Conservation (phyloP, 2,888 invertebrate genomes). For the Pollenia labialis region DNA sequence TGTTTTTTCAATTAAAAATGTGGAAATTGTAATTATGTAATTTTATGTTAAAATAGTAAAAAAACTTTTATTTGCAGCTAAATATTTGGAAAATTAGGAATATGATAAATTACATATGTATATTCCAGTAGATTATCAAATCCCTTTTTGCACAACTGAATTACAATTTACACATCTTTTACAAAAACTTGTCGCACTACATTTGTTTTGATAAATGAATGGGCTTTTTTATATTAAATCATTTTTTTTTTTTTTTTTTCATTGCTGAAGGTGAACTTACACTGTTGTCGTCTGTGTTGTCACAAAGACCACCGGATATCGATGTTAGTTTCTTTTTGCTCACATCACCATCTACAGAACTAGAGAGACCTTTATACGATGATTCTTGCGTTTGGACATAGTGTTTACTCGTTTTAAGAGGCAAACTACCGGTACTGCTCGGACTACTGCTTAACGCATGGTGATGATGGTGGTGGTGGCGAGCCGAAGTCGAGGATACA, state of each 20-base stretch:
- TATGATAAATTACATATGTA: too few species aligned
- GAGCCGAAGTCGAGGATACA: slow-evolving; percentile 60
- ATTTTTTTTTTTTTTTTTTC: slow-evolving; percentile 17
- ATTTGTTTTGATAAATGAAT: slow-evolving; percentile 6
- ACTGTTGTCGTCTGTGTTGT: slow-evolving; percentile 68
- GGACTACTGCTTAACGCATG: slow-evolving; percentile 67
- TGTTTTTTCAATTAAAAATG: slow-evolving; percentile 41
- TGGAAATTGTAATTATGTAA: slow-evolving; percentile 30
- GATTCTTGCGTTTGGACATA: slow-evolving; percentile 68
- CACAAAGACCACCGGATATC: slow-evolving; percentile 66
- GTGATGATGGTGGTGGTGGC: slow-evolving; percentile 58
- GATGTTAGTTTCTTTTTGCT: slow-evolving; percentile 71
- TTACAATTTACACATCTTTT: slow-evolving; percentile 44
- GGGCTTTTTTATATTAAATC: not conserved
- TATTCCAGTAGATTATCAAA: too few species aligned
- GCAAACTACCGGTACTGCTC: slow-evolving; percentile 70
- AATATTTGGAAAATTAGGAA: too few species aligned
- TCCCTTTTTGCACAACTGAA: not conserved
- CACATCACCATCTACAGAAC: slow-evolving; percentile 67
- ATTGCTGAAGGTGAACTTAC: slow-evolving; percentile 68
- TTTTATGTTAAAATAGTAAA: too few species aligned
- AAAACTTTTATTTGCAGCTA: not conserved
- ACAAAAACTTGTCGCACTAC: slow-evolving; percentile 18
- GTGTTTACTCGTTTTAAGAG: slow-evolving; percentile 70
- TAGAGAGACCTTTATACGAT: slow-evolving; percentile 58